Evolutionary conservation across 1,140 invertebrate species (phyloP), one percentile per base, ranked within the genome.

Genomic region (Hyles vespertilio): DNA sequence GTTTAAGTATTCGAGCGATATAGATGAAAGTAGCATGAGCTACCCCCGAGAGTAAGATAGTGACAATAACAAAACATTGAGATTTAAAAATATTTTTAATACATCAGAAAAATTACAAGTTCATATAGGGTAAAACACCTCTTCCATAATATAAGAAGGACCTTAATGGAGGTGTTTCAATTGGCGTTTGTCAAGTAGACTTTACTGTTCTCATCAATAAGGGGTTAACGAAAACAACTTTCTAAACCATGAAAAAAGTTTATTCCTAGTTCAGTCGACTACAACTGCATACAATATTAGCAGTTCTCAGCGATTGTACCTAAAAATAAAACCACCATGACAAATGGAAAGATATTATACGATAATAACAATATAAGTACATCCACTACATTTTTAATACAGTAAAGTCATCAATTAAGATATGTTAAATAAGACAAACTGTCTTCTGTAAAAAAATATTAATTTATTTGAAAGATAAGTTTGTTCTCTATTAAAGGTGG

Each of bases 231-330:
- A 40, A 40, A 40, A 40, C 36, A 5, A 40, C 36, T 40, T 40
- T 40, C 8, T 5, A 40, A 40, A 40, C 36, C 36, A 45, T 51
- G 11, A 56, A 53, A 74, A 77, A 71, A 55, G 47, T 82, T 79
- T 80, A 82, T 79, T 74, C 70, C 61, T 70, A 75, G 53, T 72
- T 64, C 65, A 78, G 66, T 73, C 67, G 64, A 71, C 70, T 77
- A 75, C 62, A 72, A 69, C 71, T 62, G 63, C 75, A 66, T 70
- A 77, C 66, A 79, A 81, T 71, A 72, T 72, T 69, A 77, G 68
- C 73, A 56, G 58, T 72, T 73, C 36, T 81, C 65, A 71, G 67
- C 72, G 70, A 77, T 70, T 74, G 72, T 77, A 74, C 73, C 71
- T 79, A 79, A 76, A 78, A 69, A 77, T 59, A 78, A 67, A 71